Evolutionary conservation across 1,140 invertebrate genomes (phyloP), one percentile per base, ranked within the genome.

Genomic region (Pararge aegeria): DNA sequence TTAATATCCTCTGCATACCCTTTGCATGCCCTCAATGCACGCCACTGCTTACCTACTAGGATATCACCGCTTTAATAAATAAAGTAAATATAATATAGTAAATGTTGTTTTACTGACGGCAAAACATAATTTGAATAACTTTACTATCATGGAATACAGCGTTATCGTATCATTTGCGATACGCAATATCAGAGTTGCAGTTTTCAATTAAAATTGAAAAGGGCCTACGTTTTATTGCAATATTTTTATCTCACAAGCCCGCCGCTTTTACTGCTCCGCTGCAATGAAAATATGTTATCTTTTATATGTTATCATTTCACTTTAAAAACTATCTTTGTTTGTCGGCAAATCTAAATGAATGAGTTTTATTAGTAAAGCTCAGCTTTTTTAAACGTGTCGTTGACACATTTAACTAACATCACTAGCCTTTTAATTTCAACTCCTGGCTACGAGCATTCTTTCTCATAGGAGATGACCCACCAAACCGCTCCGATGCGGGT

Each of bases 141-240:
- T 42, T 42, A 18, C 38, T 42, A 42, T 42, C 15, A 42, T 7
- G 5, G 13, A 5, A 3, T 42, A 42, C 15, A 5, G 2, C 16
- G 16, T 12, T 46, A 46, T 46, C 44, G 12, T 46, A 46, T 46
- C 20, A 21, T n/a, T 24, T 20, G 12, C 20, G 44, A 46, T 46
- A 46, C 20, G 20, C 19, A 46, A 46, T 46, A 46, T 46, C 44
- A 5, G 20, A n/a, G 44, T 46, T 46, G 44, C 44, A 46, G 20
- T 46, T 46, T 46, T 46, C 44, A 46, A 46, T 46, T 46, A 46
- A 46, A 46, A 21, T 46, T 46, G 44, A 46, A 46, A 46, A 21
- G 18, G 20, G 6, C 19, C 20, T 12, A 2, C 18, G 12, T 15
- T 46, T 21, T 21, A 24, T 46, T 46, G 44, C 44, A 46, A 21